phyloP scores from a whole-genome alignment of 30 jellyfish, hydroid and myxozoan genomes.

The Thelohanellus kitauei region DNA sequence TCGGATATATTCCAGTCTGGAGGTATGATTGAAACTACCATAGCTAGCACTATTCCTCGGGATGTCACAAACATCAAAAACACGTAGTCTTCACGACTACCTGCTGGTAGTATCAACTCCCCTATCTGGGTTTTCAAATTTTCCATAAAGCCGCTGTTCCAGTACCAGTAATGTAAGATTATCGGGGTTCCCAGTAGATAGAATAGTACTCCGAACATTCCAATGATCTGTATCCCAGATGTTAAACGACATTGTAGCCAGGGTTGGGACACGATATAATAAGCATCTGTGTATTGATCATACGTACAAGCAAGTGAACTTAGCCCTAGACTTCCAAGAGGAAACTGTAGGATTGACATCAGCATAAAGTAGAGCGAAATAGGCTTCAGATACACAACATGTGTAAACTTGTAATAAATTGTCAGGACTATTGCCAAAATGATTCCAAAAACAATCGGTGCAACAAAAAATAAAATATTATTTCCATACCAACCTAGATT shows the following conservation, averaged over 20 bases:
- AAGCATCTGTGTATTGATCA: constrained; percentile 27
- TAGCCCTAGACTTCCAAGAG: constrained; percentile 63
- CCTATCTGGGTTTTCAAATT: constrained; percentile 30
- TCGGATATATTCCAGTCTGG: constrained; percentile 65
- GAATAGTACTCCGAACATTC: constrained; percentile 35
- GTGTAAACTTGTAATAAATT: constrained; percentile 26
- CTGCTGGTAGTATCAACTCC: constrained; percentile 42
- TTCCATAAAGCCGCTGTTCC: constrained; percentile 37
- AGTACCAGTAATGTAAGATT: constrained; percentile 43
- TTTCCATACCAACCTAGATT: constrained; percentile 96
- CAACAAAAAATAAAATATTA: too few relatives aligned
- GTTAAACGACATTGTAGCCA: constrained; percentile 46
- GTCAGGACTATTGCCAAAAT: constrained; percentile 5
- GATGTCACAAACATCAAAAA: constrained; percentile 26
- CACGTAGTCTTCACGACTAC: constrained; percentile 17
- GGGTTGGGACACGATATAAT: constrained; percentile 75
- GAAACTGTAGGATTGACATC: constrained; percentile 55
- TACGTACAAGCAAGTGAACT: constrained; percentile 50
- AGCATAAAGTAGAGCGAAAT: constrained; percentile 43
- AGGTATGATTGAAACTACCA: constrained; percentile 42
- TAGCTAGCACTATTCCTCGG: constrained; percentile 57
- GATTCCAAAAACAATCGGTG: constrained; percentile 52
- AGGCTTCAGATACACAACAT: constrained; percentile 62
- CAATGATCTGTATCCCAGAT: constrained; percentile 37
- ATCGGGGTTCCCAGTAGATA: constrained; percentile 67